Conservation (phyloP, 2,888 invertebrate species). For the Listrodromus nycthemerus region DNA sequence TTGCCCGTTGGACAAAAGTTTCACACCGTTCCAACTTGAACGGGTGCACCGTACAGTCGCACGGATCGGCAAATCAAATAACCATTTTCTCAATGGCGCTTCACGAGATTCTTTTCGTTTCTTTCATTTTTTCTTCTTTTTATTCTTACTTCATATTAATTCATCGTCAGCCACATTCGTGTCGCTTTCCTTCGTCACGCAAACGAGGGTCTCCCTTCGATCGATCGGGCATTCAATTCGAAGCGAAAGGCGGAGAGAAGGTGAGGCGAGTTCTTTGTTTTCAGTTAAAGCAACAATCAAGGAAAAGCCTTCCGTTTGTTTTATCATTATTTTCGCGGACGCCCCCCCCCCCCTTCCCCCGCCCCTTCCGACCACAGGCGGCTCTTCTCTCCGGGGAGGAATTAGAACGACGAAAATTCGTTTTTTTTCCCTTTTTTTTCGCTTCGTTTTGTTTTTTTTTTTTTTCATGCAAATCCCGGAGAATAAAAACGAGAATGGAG, state of each 20-base stretch:
- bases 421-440: slow-evolving; percentile 28
- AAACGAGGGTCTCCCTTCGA: slow-evolving; percentile 29
- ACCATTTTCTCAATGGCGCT: slow-evolving; percentile 72
- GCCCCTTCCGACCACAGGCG: not conserved
- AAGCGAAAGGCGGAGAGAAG: not conserved
- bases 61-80: slow-evolving; percentile 71
- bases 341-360: not conserved
- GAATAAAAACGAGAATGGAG: slow-evolving; percentile 46
- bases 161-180: not conserved
- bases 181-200: slow-evolving; percentile 9
- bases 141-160: slow-evolving; percentile 47
- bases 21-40: slow-evolving; percentile 39
- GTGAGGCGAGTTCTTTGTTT: slow-evolving; percentile 40
- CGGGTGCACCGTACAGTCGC: slow-evolving; percentile 26
- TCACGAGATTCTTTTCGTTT: slow-evolving; percentile 31
- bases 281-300: slow-evolving; percentile 58
- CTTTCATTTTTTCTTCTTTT: slow-evolving; percentile 53
- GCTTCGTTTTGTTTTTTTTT: slow-evolving; percentile 38
- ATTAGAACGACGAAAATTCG: slow-evolving; percentile 36
- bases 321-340: slow-evolving; percentile 63
- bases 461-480: slow-evolving; percentile 57
- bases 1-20: slow-evolving; percentile 52
- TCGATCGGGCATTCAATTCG: slow-evolving; percentile 41
- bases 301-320: slow-evolving; percentile 43
- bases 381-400: not conserved